These are phyloP conservation scores for Bubo blakistoni DNA, from an alignment of 2,113 vertebrate species.

Conservation along the genomic window DNA sequence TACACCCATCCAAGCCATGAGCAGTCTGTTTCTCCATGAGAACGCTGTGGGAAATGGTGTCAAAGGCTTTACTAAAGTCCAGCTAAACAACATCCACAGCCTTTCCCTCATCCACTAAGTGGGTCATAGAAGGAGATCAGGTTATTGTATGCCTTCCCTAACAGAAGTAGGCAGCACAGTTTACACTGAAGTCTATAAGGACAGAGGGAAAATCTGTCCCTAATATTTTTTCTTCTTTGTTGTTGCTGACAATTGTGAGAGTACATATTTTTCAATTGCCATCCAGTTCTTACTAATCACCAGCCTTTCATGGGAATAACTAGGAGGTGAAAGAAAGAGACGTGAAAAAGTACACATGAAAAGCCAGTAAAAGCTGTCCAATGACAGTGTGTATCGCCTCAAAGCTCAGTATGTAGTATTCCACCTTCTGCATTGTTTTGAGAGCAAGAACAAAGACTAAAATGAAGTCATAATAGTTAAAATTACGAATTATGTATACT, in stretches of 20 bases:
- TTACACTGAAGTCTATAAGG: not conserved
- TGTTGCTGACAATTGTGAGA: not conserved
- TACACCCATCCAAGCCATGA: too few relatives aligned
- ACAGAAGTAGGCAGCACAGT: not conserved
- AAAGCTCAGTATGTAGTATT: not conserved
- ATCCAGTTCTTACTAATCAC: not conserved
- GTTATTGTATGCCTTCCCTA: not conserved
- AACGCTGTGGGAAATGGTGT: too few relatives aligned
- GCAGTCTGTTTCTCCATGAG: too few relatives aligned
- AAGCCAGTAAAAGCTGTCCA: not conserved
- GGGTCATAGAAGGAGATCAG: too few relatives aligned
- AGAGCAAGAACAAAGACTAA: not conserved
- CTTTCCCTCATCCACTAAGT: too few relatives aligned
- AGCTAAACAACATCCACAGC: too few relatives aligned
- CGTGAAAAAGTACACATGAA: not conserved
- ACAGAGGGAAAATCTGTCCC: not conserved
- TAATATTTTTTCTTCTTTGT: not conserved
- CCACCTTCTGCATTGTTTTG: not conserved
- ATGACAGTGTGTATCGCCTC: not conserved
- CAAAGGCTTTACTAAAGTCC: too few relatives aligned
- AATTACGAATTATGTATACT: not conserved
- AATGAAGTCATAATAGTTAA: not conserved
- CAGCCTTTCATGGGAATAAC: not conserved
- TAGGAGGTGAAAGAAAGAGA: not conserved
- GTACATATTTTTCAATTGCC: not conserved